phyloP scores from a whole-genome alignment of 2,888 invertebrate genomes.

The Gastracanthus pulcherrimus region DNA sequence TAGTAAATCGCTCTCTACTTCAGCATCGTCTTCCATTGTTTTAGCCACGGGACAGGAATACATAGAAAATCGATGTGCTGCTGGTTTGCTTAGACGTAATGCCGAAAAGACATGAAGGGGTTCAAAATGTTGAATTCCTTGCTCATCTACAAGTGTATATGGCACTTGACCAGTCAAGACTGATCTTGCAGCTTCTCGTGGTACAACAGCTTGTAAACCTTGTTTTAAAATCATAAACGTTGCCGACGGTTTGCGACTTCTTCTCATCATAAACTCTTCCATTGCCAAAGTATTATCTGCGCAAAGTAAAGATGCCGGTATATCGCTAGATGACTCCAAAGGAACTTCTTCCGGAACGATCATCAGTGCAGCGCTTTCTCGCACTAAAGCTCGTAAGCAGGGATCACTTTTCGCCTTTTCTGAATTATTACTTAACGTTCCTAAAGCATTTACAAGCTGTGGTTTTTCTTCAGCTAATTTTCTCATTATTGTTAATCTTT shows the following conservation, averaged over 20 bases:
- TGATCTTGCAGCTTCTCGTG: conserved; percentile 86
- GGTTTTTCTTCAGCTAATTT: conserved; percentile 85
- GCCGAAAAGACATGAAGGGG: conserved; percentile 87
- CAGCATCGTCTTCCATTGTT: conserved; percentile 74
- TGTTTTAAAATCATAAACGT: conserved; percentile 85
- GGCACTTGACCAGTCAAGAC: conserved; percentile 87
- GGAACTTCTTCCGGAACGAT: conserved; percentile 83
- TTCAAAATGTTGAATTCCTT: conserved; percentile 87
- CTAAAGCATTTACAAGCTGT: conserved; percentile 81
- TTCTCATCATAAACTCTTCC: conserved; percentile 85
- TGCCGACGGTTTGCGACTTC: conserved; percentile 80
- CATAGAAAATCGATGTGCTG: conserved; percentile 83
- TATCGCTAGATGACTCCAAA: conserved; percentile 83
- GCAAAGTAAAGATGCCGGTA: conserved; percentile 84
- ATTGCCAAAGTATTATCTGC: conserved; percentile 87
- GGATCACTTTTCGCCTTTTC: conserved; percentile 85
- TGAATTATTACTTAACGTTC: conserved; percentile 83
- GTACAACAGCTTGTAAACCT: conserved; percentile 87
- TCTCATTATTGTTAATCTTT: conserved; percentile 84
- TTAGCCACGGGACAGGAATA: conserved; percentile 81
- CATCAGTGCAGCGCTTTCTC: conserved; percentile 86
- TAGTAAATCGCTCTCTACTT: conserved; percentile 73
- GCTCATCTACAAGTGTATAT: conserved; percentile 88
- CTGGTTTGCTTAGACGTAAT: conserved; percentile 83
- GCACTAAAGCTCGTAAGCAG: conserved; percentile 83